A percentile compares a stretch with the other conserved stretches of the same genome.
phyloP scores from a whole-genome alignment of 2,797 vertebrate species.

The Miichthys miiuy region DNA sequence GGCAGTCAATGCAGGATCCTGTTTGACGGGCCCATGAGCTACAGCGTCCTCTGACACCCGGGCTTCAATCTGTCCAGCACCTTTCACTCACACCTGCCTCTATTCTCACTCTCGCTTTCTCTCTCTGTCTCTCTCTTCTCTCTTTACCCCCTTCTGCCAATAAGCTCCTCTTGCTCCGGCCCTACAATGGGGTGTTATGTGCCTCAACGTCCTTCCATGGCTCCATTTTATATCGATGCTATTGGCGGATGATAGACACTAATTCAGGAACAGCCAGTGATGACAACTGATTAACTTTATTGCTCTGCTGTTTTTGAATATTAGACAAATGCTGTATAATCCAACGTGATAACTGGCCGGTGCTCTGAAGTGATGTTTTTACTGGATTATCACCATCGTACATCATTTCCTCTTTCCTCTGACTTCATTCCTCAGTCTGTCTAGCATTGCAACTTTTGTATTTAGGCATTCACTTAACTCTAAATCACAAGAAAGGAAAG shows the following conservation, averaged over 20 bases:
- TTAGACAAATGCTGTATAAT: conserved; percentile 31
- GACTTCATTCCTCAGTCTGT: conserved; percentile 1
- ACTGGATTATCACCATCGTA: conserved; percentile 22
- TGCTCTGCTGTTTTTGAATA: conserved; percentile 35
- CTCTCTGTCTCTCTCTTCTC: conserved; percentile 47
- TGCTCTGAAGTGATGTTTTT: conserved; percentile 13
- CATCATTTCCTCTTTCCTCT: conserved; percentile 27
- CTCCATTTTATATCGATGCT: conserved; percentile 49
- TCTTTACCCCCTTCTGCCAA: conserved; percentile 59
- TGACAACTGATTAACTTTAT: conserved; percentile 51
- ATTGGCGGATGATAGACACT: conserved; percentile 41
- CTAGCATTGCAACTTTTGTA: background rate
- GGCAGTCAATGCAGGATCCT: conserved; percentile 75
- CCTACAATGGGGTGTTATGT: conserved; percentile 36
- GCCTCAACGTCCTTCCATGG: conserved; percentile 31
- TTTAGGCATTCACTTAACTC: conserved; percentile 9
- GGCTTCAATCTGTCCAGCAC: conserved; percentile 78
- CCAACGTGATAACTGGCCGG: conserved; percentile 23
- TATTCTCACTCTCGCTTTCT: conserved; percentile 62
- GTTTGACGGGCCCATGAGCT: conserved; percentile 64
- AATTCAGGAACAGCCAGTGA: conserved; percentile 41
- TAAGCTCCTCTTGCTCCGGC: conserved; percentile 52
- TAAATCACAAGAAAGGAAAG: background rate
- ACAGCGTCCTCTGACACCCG: conserved; percentile 71
- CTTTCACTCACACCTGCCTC: conserved; percentile 82